phyloP scores from a whole-genome alignment of 2,797 vertebrate genomes.

The Mastacembelus armatus region DNA sequence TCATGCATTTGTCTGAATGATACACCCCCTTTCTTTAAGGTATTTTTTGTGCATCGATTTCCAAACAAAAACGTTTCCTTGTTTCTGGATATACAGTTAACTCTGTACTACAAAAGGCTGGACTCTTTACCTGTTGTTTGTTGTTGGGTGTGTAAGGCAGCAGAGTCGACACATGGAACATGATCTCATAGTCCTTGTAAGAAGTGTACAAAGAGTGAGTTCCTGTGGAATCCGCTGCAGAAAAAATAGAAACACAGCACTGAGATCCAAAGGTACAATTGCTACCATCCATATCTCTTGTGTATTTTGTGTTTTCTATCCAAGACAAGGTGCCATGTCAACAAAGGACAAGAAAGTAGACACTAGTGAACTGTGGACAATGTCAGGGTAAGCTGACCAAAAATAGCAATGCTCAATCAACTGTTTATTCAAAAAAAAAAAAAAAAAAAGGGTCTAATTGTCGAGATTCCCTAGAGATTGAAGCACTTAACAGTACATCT shows the following conservation, averaged over 20 bases:
- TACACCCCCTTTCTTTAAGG: slow-evolving; percentile 5
- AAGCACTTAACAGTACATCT: not conserved
- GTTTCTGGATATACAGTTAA: slow-evolving; percentile 16
- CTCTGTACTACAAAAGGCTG: not conserved
- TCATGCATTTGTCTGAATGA: slow-evolving; percentile 1
- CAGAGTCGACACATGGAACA: slow-evolving; percentile 98
- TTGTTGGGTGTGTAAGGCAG: slow-evolving; percentile 98
- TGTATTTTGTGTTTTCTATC: slow-evolving; percentile 15
- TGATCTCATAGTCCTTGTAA: slow-evolving; percentile 98
- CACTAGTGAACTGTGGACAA: slow-evolving; percentile 46
- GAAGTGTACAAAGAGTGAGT: slow-evolving; percentile 96
- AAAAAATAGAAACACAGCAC: slow-evolving; percentile 47
- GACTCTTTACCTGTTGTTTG: slow-evolving; percentile 92
- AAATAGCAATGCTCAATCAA: too few relatives aligned
- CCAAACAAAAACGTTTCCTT: slow-evolving; percentile 22
- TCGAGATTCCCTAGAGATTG: not conserved
- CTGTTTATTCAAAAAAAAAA: too few relatives aligned
- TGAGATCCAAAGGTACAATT: slow-evolving; percentile 30
- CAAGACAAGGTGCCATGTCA: slow-evolving; percentile 54
- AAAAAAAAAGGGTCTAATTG: too few relatives aligned
- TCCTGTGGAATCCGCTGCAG: slow-evolving; percentile 95
- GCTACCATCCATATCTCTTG: slow-evolving; percentile 44
- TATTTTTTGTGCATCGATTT: slow-evolving; percentile 6
- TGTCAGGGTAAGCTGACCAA: slow-evolving; percentile 38
- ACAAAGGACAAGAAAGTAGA: slow-evolving; percentile 38